Evolutionary conservation across 2,113 vertebrate genomes (phyloP).

Genomic region (Cyprinodon tularosa): DNA sequence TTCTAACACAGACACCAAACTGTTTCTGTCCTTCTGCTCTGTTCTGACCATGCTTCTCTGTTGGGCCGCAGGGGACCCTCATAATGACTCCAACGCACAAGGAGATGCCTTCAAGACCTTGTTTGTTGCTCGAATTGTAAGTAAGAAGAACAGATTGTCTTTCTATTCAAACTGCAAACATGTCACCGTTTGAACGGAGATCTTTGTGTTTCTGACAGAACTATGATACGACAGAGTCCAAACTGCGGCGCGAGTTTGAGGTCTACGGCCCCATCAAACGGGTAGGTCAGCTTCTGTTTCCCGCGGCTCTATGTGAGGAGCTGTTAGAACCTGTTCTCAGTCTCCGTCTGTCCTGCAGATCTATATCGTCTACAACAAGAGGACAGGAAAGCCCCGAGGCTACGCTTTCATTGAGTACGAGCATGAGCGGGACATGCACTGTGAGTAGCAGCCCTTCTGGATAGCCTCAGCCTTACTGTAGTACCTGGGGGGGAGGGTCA

Average conservation of each 20-base stretch:
- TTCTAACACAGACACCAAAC: background rate
- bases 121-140: slow-evolving; percentile 92
- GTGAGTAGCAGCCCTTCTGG: slow-evolving; percentile 77
- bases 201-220: slow-evolving; percentile 77
- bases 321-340: background rate
- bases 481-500: background rate
- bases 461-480: background rate
- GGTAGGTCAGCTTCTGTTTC: slow-evolving; percentile 70
- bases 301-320: background rate
- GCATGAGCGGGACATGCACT: slow-evolving; percentile 96
- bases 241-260: slow-evolving; percentile 92
- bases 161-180: background rate
- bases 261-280: slow-evolving; percentile 94
- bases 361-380: slow-evolving; percentile 94
- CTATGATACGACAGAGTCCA: slow-evolving; percentile 94
- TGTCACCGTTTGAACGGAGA: background rate
- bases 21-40: background rate
- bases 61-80: slow-evolving; percentile 87
- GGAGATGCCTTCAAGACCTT: slow-evolving; percentile 95
- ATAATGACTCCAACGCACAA: slow-evolving; percentile 93
- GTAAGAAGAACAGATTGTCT: slow-evolving; percentile 49
- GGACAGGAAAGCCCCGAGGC: slow-evolving; percentile 89
- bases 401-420: slow-evolving; percentile 97
- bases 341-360: slow-evolving; percentile 75
- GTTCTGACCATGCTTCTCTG: background rate